Evolutionary conservation across 1,140 invertebrate species (phyloP).

Genomic region (Chelonus insularis): DNA sequence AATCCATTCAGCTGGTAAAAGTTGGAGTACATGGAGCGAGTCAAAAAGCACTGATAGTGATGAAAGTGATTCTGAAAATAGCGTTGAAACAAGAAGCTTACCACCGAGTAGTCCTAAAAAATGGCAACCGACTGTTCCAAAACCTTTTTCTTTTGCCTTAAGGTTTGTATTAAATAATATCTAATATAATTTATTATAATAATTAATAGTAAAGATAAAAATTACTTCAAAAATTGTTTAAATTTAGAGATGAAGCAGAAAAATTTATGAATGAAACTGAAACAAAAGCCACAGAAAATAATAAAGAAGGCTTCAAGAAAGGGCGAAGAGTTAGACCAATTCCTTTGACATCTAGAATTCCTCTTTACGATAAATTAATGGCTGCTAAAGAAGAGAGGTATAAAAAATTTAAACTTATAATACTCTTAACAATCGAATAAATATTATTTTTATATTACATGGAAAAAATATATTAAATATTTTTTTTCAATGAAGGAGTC

Average conservation of each 20-base stretch:
- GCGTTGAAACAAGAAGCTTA: conserved; percentile 50
- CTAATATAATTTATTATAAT: conserved; percentile 46
- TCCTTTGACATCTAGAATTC: conserved; percentile 70
- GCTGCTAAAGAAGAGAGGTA: conserved; percentile 72
- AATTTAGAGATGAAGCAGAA: conserved; percentile 66
- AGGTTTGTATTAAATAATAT: too few relatives aligned
- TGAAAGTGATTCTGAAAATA: conserved; percentile 46
- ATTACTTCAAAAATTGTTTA: too few relatives aligned
- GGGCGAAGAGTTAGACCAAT: conserved; percentile 63
- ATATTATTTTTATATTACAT: too few relatives aligned
- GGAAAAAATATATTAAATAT: too few relatives aligned
- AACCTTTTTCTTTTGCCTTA: conserved; percentile 70
- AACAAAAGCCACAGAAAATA: conserved; percentile 52
- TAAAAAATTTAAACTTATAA: too few relatives aligned
- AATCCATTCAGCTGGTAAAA: conserved; percentile 42
- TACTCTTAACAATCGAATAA: too few relatives aligned
- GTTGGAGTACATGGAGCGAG: conserved; percentile 47
- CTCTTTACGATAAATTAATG: conserved; percentile 70
- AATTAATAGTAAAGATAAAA: background rate
- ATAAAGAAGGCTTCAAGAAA: conserved; percentile 48
- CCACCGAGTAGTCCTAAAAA: conserved; percentile 47
- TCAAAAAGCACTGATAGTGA: conserved; percentile 44
- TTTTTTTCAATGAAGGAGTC: conserved; percentile 42
- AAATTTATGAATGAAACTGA: conserved; percentile 53
- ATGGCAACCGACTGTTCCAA: conserved; percentile 63